Conservation (phyloP, 35 echinoderm and acorn worm species). For the Apostichopus californicus region DNA sequence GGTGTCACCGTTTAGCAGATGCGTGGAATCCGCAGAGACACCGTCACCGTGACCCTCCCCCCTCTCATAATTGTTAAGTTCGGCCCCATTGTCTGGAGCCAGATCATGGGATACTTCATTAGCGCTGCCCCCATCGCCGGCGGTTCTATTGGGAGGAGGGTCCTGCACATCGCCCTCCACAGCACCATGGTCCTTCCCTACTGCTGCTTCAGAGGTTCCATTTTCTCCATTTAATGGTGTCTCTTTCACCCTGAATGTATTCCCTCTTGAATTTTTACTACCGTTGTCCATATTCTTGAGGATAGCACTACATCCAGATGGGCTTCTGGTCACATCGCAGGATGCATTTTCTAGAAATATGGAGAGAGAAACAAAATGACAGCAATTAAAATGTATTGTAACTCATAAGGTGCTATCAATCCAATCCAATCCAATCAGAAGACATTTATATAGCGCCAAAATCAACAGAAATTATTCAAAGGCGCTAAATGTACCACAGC, state of each 20-base stretch:
- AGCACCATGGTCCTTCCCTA: neutral
- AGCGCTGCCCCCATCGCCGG: neutral
- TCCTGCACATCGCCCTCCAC: neutral
- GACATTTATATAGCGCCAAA: no score
- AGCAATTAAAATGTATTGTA: no score
- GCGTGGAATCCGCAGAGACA: conserved; percentile 43
- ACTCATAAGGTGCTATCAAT: no score
- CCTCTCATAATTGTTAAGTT: neutral
- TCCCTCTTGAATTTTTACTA: neutral
- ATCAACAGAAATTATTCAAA: no score
- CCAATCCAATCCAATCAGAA: no score
- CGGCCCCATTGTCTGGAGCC: neutral
- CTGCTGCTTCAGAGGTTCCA: neutral
- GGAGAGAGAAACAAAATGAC: neutral
- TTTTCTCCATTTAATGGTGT: conserved; percentile 17
- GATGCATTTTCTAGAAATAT: neutral
- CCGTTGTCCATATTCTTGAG: neutral
- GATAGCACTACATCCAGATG: neutral
- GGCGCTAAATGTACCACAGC: no score
- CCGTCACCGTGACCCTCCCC: neutral
- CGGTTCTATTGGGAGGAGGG: neutral
- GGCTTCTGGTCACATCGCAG: neutral
- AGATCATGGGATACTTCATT: neutral
- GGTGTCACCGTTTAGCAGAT: neutral
- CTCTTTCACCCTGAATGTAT: neutral